Percentiles rank a stretch among this genome's conserved stretches.
phyloP scores from a whole-genome alignment of 2,797 vertebrate genomes.

The Botia almorhae region DNA sequence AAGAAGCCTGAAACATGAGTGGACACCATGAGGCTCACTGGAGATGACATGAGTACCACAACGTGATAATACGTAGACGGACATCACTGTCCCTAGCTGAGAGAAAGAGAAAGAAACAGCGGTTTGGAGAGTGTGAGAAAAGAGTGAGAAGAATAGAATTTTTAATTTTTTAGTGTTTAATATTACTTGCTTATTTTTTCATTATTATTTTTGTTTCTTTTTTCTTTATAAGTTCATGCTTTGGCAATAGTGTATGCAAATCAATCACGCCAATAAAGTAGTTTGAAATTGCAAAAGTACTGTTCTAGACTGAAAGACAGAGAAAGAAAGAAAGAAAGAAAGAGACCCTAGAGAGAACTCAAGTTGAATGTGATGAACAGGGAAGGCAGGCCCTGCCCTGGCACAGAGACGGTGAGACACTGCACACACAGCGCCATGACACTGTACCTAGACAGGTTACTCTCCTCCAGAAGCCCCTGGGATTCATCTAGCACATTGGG shows the following conservation, averaged over 20 bases:
- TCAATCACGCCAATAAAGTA: neutral
- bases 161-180: neutral
- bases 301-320: slow-evolving; percentile 4
- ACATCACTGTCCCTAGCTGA: slow-evolving; percentile 68
- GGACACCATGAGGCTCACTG: slow-evolving; percentile 73
- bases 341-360: slow-evolving; percentile 63
- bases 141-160: neutral
- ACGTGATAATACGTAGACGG: slow-evolving; percentile 57
- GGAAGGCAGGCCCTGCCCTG: slow-evolving; percentile 62
- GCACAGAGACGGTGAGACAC: slow-evolving; percentile 86
- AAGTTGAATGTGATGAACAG: slow-evolving; percentile 77
- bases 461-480: slow-evolving; percentile 97
- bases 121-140: slow-evolving; percentile 40
- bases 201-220: neutral
- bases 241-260: neutral
- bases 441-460: slow-evolving; percentile 99
- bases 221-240: neutral
- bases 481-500: slow-evolving; percentile 99
- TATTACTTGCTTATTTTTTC: neutral
- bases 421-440: slow-evolving; percentile 81
- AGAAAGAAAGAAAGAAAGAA: slow-evolving; percentile 49
- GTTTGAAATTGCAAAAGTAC: neutral
- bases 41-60: slow-evolving; percentile 66
- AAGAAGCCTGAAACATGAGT: slow-evolving; percentile 76
- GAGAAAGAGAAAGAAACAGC: slow-evolving; percentile 53